Percentiles rank a stretch among this genome's conserved stretches.
phyloP scores from a whole-genome alignment of 2,888 invertebrate genomes.

The Kryphioiulus occultus region DNA sequence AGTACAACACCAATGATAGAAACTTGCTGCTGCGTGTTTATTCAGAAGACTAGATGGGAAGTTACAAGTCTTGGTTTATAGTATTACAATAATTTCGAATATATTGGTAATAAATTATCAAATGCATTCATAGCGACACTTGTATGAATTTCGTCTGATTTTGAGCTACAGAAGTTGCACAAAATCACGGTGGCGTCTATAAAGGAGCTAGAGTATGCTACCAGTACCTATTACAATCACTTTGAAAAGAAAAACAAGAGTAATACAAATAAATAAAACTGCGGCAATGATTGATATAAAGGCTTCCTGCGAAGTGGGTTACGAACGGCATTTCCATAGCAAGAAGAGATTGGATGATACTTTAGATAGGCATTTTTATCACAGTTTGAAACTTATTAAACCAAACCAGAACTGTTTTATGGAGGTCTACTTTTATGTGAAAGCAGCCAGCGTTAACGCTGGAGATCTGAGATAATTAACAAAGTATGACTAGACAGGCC shows the following conservation, averaged over 20 bases:
- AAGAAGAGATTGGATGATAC: conserved; percentile 33
- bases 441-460: background rate
- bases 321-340: conserved; percentile 36
- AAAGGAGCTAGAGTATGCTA: conserved; percentile 6
- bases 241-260: background rate
- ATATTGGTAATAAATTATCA: conserved; percentile 48
- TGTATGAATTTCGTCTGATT: conserved; percentile 43
- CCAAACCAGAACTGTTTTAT: conserved; percentile 28
- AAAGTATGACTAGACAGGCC: background rate
- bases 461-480: background rate
- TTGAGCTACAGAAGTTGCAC: conserved; percentile 48
- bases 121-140: conserved; percentile 37
- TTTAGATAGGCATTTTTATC: conserved; percentile 39
- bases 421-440: background rate
- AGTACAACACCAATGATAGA: background rate
- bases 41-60: conserved; percentile 50
- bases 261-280: conserved; percentile 14
- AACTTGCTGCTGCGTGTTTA: conserved; percentile 45
- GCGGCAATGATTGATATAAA: conserved; percentile 34
- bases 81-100: conserved; percentile 49
- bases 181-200: conserved; percentile 37
- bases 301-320: conserved; percentile 32
- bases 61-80: conserved; percentile 48
- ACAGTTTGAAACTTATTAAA: conserved; percentile 33
- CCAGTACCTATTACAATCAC: conserved; percentile 24